phyloP scores from a whole-genome alignment of 2,113 vertebrate genomes.

The Sterna hirundo region DNA sequence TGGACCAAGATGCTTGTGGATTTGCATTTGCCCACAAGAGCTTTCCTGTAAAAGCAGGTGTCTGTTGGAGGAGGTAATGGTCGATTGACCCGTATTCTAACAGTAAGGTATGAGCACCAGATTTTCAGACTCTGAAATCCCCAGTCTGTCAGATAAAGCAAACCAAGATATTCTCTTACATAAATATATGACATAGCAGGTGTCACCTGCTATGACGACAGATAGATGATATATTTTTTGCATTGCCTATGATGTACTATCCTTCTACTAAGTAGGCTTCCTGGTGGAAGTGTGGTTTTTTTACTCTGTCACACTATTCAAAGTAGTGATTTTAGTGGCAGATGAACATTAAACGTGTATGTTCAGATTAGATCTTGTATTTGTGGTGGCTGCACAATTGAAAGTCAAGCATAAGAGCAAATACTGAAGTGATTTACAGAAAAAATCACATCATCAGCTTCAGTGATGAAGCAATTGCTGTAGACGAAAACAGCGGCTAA shows the following conservation, averaged over 20 bases:
- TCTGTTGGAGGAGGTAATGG: not conserved
- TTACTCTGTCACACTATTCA: not conserved
- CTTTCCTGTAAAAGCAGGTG: not conserved
- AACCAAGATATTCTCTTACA: not conserved
- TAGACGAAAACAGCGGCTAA: not conserved
- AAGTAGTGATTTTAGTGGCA: not conserved
- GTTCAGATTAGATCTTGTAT: not conserved
- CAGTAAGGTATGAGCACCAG: not conserved
- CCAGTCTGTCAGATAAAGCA: not conserved
- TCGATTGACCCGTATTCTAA: not conserved
- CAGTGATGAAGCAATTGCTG: not conserved
- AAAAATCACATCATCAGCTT: not conserved
- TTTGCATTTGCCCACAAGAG: not conserved
- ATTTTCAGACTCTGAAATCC: not conserved
- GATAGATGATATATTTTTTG: not conserved
- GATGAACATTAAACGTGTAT: not conserved
- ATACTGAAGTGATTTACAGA: not conserved
- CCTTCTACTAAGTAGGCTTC: not conserved
- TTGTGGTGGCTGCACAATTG: not conserved
- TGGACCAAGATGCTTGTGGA: not conserved
- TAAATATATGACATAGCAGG: not conserved
- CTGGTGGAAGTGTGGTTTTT: not conserved
- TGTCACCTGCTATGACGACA: not conserved
- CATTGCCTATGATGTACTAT: too few species aligned
- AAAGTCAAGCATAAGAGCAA: not conserved